These are phyloP conservation scores for Rafetus swinhoei DNA, from an alignment of 2,113 vertebrate genomes.

Conservation along the genomic window DNA sequence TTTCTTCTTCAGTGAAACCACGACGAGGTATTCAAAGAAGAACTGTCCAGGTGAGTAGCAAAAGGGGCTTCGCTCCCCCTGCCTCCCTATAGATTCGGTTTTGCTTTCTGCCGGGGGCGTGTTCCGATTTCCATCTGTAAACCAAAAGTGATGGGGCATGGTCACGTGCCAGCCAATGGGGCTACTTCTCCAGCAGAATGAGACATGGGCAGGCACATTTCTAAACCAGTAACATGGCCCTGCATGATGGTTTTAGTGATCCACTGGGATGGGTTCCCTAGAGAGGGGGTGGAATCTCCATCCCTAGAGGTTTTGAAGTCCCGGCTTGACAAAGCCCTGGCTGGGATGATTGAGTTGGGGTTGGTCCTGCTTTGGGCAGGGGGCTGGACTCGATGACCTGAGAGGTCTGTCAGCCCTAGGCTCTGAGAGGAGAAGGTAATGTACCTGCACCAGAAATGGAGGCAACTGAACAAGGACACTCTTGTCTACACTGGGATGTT, in stretches of 20 bases:
- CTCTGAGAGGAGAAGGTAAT: background rate
- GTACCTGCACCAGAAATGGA: rapidly evolving
- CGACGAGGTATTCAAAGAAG: constrained; percentile 96
- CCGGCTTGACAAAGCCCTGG: no score
- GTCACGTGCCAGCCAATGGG: constrained; percentile 45
- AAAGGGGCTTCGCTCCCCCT: constrained; percentile 53
- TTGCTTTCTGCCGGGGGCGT: constrained; percentile 14
- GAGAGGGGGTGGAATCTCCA: no score
- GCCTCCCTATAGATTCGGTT: background rate
- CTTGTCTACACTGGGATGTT: background rate
- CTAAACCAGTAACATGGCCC: background rate
- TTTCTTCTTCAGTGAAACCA: constrained; percentile 88
- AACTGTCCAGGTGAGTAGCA: constrained; percentile 84
- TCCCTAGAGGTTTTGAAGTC: no score
- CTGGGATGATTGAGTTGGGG: no score
- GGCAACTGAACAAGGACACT: background rate
- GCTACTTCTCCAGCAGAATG: background rate
- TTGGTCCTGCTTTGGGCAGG: no score
- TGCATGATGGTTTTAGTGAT: constrained; percentile 20
- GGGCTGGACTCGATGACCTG: no score
- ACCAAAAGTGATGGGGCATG: constrained; percentile 50
- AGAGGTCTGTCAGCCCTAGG: no score
- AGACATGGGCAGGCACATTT: constrained; percentile 13
- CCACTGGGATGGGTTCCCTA: no score
- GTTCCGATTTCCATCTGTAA: constrained; percentile 65